Conservation (phyloP, 2,113 vertebrate species). For the Onychorhynchus coronatus region DNA sequence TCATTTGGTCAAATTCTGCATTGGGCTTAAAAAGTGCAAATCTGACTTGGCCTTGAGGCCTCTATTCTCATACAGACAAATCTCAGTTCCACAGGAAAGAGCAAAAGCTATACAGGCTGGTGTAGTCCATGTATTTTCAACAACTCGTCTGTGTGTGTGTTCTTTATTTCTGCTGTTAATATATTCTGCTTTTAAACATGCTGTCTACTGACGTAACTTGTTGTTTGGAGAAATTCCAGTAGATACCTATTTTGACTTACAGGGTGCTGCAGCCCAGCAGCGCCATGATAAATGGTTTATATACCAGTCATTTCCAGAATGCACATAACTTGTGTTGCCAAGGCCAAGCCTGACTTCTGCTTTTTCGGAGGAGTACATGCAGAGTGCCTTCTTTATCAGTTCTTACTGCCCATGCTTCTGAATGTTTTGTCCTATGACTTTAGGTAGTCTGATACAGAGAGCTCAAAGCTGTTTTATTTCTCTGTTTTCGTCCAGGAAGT, state of each 20-base stretch:
- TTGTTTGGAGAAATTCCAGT: neutral
- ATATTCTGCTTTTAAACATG: neutral
- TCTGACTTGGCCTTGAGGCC: neutral
- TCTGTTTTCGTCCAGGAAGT: neutral
- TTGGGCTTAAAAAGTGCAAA: neutral
- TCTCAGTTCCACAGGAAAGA: neutral
- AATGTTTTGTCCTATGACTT: neutral
- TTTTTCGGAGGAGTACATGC: neutral
- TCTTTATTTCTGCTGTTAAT: neutral
- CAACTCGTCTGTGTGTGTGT: neutral
- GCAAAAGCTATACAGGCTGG: neutral
- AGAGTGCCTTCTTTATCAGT: neutral
- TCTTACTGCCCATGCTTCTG: neutral
- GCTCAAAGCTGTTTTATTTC: neutral
- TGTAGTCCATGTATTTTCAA: neutral
- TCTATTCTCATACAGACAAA: neutral
- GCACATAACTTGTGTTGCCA: neutral
- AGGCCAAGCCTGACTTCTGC: neutral
- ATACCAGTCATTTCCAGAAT: neutral
- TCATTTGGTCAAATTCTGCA: neutral
- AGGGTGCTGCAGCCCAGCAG: neutral
- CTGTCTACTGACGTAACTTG: neutral
- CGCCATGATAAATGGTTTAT: neutral
- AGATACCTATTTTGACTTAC: neutral
- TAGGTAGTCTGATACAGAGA: neutral